phyloP scores from a whole-genome alignment of 2,888 invertebrate genomes.

The Cylindroiulus punctatus region DNA sequence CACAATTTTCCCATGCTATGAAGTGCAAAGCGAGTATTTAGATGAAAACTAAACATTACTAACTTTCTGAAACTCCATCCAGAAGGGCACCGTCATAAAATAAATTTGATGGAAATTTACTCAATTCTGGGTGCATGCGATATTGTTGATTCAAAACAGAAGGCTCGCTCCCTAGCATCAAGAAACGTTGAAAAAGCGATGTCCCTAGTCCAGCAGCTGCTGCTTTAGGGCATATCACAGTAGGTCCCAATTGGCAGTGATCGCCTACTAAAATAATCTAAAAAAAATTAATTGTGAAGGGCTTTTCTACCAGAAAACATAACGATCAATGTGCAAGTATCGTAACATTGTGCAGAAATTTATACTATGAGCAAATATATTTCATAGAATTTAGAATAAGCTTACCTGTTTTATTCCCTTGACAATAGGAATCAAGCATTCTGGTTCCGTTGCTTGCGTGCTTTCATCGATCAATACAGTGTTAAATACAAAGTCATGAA shows the following conservation, averaged over 20 bases:
- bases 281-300: neutral
- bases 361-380: neutral
- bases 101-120: slow-evolving; percentile 98
- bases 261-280: slow-evolving; percentile 94
- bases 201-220: slow-evolving; percentile 96
- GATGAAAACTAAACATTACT: slow-evolving; percentile 58
- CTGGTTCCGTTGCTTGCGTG: slow-evolving; percentile 68
- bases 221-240: slow-evolving; percentile 99
- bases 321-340: neutral
- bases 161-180: slow-evolving; percentile 95
- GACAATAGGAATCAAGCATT: slow-evolving; percentile 69
- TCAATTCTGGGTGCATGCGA: slow-evolving; percentile 98
- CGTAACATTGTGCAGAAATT: neutral
- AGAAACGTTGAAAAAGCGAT: slow-evolving; percentile 95
- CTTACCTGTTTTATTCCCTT: slow-evolving; percentile 68
- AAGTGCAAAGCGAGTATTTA: too few relatives aligned
- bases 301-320: neutral
- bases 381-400: neutral
- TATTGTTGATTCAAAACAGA: slow-evolving; percentile 98
- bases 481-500: slow-evolving; percentile 67
- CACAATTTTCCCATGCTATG: too few relatives aligned
- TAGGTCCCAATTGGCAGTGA: slow-evolving; percentile 98
- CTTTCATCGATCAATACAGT: slow-evolving; percentile 67
- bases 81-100: slow-evolving; percentile 99
- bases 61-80: slow-evolving; percentile 93